These are phyloP conservation scores for Indicator maculatus DNA, from an alignment of 2,113 vertebrate species.

Conservation along the genomic window DNA sequence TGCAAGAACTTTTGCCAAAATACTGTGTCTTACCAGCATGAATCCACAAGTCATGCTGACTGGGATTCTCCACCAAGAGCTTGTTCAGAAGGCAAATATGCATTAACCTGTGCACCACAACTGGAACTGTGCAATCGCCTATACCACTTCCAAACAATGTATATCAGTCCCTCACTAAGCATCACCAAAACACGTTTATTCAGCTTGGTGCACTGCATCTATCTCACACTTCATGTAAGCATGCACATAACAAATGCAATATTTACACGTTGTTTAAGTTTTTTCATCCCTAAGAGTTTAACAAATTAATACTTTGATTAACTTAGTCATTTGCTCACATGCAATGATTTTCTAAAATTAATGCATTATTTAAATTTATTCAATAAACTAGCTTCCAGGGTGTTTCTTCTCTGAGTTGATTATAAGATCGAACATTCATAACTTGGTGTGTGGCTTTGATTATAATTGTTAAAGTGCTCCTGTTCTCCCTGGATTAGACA, in stretches of 20 bases:
- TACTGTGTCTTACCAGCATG: neutral
- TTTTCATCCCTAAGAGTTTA: conserved; percentile 28
- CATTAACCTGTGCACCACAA: neutral
- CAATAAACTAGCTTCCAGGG: conserved; percentile 29
- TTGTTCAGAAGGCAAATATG: fast-evolving
- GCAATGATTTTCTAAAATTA: conserved; percentile 26
- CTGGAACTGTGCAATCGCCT: neutral
- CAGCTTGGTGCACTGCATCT: neutral
- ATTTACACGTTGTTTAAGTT: conserved; percentile 33
- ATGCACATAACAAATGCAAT: neutral
- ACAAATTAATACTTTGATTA: conserved; percentile 52
- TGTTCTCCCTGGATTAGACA: neutral
- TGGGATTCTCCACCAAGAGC: neutral
- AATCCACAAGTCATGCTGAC: fast-evolving
- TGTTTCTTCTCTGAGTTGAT: conserved; percentile 31
- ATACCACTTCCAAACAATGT: neutral
- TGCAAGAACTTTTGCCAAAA: neutral
- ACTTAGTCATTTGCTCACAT: neutral
- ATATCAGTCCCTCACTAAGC: neutral
- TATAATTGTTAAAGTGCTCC: conserved; percentile 4
- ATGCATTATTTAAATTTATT: conserved; percentile 53
- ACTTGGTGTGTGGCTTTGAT: neutral
- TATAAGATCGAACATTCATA: conserved; percentile 33
- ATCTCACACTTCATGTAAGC: neutral
- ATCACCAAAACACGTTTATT: neutral